A percentile compares a stretch with the other conserved stretches of the same genome.
These are phyloP conservation scores for Gallinago nigripennis DNA, from an alignment of 2,797 vertebrate species.

Conservation along the genomic window DNA sequence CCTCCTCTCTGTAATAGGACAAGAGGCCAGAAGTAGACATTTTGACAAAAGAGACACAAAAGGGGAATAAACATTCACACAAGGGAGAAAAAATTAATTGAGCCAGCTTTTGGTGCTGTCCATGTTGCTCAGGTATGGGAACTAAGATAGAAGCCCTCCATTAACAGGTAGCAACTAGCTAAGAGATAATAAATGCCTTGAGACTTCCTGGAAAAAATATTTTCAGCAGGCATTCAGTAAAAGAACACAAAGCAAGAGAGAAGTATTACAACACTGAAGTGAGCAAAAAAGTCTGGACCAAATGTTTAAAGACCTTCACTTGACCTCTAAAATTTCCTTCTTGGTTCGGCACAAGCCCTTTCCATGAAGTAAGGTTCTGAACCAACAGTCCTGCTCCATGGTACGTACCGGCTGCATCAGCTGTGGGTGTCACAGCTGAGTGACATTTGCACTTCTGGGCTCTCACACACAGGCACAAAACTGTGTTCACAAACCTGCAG, in stretches of 20 bases:
- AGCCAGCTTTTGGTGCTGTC: not conserved
- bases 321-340: not conserved
- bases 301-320: not conserved
- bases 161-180: not conserved
- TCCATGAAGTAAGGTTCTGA: not conserved
- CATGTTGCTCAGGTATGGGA: not conserved
- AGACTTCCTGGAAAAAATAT: not conserved
- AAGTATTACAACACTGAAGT: not conserved
- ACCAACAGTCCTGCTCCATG: not conserved
- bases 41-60: not conserved
- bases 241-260: not conserved
- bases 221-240: not conserved
- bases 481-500: not conserved
- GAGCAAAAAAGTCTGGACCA: not conserved
- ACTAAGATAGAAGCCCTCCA: not conserved
- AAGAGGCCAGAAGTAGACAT: not conserved
- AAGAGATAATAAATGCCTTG: not conserved
- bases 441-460: not conserved
- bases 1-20: not conserved
- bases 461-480: not conserved
- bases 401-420: not conserved
- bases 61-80: not conserved
- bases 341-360: not conserved
- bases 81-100: not conserved
- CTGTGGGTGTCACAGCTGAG: not conserved